Conservation (phyloP, 1,140 invertebrate genomes). For the Wiebesia pumilae region DNA sequence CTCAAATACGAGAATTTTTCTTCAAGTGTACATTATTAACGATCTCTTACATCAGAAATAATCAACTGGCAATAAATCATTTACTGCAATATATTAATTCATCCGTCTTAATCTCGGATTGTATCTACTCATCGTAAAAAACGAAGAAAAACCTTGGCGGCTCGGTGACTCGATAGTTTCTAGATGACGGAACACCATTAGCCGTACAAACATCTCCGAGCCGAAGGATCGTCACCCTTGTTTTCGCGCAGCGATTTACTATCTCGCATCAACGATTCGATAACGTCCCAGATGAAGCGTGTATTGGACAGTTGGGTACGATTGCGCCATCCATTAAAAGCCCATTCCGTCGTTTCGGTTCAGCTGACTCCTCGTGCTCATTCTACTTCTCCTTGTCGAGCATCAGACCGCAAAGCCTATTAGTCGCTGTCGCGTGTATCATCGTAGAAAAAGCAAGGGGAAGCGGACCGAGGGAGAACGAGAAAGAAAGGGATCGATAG, state of each 20-base stretch:
- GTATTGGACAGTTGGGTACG: background rate
- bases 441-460: slow-evolving; percentile 12
- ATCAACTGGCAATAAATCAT: background rate
- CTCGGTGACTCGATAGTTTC: background rate
- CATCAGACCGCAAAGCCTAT: slow-evolving; percentile 58
- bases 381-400: slow-evolving; percentile 48
- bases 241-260: background rate
- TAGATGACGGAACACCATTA: background rate
- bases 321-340: slow-evolving; percentile 29
- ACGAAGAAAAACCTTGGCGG: background rate
- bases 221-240: background rate
- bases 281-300: background rate
- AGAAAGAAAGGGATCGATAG: slow-evolving; percentile 52
- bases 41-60: background rate
- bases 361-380: slow-evolving; percentile 35
- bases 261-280: background rate
- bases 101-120: background rate
- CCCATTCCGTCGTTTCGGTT: slow-evolving; percentile 14
- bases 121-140: background rate
- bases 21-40: background rate
- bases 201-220: background rate
- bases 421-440: slow-evolving; percentile 55
- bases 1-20: background rate
- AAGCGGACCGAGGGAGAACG: background rate
- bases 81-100: background rate